These are phyloP conservation scores for Boloria euphrosyne DNA, from an alignment of 2,888 invertebrate species.

Conservation along the genomic window DNA sequence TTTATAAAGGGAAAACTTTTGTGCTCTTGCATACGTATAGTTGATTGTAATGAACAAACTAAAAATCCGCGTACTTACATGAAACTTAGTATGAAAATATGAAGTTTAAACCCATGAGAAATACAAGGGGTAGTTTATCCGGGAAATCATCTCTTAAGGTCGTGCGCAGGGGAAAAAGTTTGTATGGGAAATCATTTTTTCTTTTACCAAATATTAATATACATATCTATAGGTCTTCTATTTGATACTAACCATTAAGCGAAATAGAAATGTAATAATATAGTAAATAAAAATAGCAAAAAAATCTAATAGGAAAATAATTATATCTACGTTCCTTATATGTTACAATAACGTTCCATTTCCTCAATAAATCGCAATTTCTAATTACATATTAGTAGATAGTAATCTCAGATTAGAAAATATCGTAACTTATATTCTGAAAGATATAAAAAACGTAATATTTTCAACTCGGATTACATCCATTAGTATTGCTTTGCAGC, in stretches of 20 bases:
- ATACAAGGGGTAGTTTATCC: too few relatives aligned
- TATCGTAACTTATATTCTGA: conserved; percentile 12
- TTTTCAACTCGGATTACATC: conserved; percentile 1
- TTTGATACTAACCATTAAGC: too few relatives aligned
- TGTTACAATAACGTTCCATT: conserved; percentile 4
- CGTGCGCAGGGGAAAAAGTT: too few relatives aligned
- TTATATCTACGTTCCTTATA: background rate
- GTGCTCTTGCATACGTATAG: background rate
- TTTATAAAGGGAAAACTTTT: too few relatives aligned
- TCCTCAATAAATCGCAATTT: conserved; percentile 17
- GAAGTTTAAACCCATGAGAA: too few relatives aligned
- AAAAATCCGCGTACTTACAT: too few relatives aligned
- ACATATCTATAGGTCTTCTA: too few relatives aligned
- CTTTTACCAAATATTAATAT: too few relatives aligned
- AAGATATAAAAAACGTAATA: conserved; percentile 6
- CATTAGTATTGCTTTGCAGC: conserved; percentile 5
- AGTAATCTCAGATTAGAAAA: conserved; percentile 10
- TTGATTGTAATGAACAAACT: background rate
- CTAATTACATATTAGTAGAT: conserved; percentile 10
- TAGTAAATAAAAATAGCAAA: background rate
- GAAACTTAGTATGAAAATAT: too few relatives aligned
- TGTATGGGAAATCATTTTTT: too few relatives aligned
- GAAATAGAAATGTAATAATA: too few relatives aligned
- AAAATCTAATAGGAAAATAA: background rate
- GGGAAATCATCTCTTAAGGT: too few relatives aligned